A percentile compares a stretch with the other conserved stretches of the same genome.
Evolutionary conservation across 2,888 invertebrate species (phyloP).

Genomic region (Incurvaria masculella): DNA sequence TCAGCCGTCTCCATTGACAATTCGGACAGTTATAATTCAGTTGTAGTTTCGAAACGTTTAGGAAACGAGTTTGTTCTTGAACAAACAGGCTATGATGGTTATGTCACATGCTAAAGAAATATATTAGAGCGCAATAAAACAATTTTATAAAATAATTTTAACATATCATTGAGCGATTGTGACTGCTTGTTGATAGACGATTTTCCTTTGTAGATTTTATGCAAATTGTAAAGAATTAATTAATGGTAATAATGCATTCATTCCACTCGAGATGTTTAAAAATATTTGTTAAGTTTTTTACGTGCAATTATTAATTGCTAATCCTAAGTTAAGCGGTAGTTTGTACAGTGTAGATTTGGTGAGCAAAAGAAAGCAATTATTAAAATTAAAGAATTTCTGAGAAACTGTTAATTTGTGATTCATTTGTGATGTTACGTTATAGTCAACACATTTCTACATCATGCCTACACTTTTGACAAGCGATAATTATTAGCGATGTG

Average conservation of each 20-base stretch:
- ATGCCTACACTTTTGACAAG: no score
- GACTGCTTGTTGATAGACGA: conserved; percentile 51
- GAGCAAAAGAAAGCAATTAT: conserved; percentile 51
- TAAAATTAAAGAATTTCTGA: conserved; percentile 53
- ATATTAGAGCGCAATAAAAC: conserved; percentile 50
- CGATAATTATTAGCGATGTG: no score
- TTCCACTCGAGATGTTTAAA: conserved; percentile 57
- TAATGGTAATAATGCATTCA: conserved; percentile 52
- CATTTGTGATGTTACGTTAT: no score
- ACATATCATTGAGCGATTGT: conserved; percentile 60
- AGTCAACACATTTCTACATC: no score
- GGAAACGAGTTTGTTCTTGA: no score
- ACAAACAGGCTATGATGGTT: no score
- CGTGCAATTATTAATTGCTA: conserved; percentile 59
- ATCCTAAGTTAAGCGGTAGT: conserved; percentile 55
- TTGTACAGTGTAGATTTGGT: conserved; percentile 54
- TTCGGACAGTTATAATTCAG: neutral
- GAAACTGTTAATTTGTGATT: conserved; percentile 34
- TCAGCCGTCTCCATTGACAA: neutral
- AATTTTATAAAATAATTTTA: conserved; percentile 43
- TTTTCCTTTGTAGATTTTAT: conserved; percentile 47
- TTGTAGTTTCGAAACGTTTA: neutral
- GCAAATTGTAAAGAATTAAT: conserved; percentile 45
- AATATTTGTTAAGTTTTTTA: conserved; percentile 58
- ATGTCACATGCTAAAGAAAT: no score